Evolutionary conservation across 2,113 vertebrate genomes (phyloP), one percentile per base, ranked within the genome.

Genomic region (Tichodroma muraria): DNA sequence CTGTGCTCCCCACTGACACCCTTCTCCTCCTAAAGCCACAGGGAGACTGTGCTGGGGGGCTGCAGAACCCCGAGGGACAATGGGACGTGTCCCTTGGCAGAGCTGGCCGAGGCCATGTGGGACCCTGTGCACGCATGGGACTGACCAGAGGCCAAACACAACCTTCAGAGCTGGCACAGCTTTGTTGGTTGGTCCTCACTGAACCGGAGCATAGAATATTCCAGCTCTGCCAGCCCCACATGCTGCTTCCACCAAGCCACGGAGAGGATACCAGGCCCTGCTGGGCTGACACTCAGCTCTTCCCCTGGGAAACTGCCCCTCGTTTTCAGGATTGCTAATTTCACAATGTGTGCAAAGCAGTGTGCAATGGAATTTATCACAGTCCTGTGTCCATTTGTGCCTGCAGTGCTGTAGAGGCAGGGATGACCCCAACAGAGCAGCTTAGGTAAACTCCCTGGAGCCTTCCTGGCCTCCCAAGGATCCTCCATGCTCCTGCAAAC

Each of bases 171-270:
- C 52, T 11, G 5, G 80, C 31, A 6, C 87, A 40, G 76, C 73
- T 57, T 1, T 0, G 3, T 3, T 2, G 4, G 14, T 28, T 33
- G 21, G 9, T 65, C 40, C 78, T 60, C 3, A 1, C 7, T 53
- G 15, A 49, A 9, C 11, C 1, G 16, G 20, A 59, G 8, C 54
- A 23, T 0, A 3, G 25, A 80, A 44, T 5, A 0, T 56, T 80
- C 42, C 50, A n/a, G 64, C 68, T 53, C 68, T 38, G 75, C 80
- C 49, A 71, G 38, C 35, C 53, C 40, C 40, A 65, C 6, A 8
- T 35, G 89, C 64, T 69, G 47, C 61, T 60, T 9, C 75, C 38
- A 60, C 28, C 54, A 38, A 28, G 42, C 14, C 77, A 38, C 23
- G 7, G 69, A 44, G 42, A 38, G 20, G 30, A 81, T 24, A 33